Conservation (phyloP, 2,888 invertebrate species). For the Acanthosepion esculentum region DNA sequence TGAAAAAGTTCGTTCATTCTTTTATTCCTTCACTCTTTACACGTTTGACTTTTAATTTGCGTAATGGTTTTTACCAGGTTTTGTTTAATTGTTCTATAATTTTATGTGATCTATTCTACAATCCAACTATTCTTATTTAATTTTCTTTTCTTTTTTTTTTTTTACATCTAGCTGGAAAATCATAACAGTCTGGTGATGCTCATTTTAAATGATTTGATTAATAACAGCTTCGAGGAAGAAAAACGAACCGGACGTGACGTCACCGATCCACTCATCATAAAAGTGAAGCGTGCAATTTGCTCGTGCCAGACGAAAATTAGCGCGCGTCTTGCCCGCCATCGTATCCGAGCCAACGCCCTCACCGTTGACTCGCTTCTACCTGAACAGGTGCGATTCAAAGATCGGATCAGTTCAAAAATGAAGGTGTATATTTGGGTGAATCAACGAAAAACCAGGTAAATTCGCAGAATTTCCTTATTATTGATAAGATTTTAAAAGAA, state of each 20-base stretch:
- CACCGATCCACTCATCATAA: constrained; percentile 56
- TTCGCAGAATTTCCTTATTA: not conserved
- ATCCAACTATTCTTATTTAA: no score
- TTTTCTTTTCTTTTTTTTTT: not conserved
- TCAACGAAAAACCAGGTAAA: constrained; percentile 68
- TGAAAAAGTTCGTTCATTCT: no score
- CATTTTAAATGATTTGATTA: constrained; percentile 68
- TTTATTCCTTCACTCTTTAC: no score
- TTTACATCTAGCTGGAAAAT: constrained; percentile 61
- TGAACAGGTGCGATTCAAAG: constrained; percentile 66
- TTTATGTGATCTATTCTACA: not conserved
- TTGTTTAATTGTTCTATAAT: not conserved
- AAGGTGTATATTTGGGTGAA: constrained; percentile 73
- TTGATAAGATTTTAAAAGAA: no score
- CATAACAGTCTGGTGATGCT: constrained; percentile 67
- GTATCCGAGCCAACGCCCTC: constrained; percentile 68
- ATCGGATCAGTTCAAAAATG: constrained; percentile 63
- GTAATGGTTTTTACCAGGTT: not conserved
- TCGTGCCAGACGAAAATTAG: constrained; percentile 68
- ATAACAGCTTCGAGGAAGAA: not conserved
- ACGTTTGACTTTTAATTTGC: not conserved
- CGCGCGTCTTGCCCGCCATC: constrained; percentile 71
- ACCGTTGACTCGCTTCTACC: constrained; percentile 71
- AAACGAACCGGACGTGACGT: not conserved
- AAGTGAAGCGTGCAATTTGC: constrained; percentile 70